Evolutionary conservation across 2,113 vertebrate species (phyloP).

Genomic region (Chaetura pelagica): DNA sequence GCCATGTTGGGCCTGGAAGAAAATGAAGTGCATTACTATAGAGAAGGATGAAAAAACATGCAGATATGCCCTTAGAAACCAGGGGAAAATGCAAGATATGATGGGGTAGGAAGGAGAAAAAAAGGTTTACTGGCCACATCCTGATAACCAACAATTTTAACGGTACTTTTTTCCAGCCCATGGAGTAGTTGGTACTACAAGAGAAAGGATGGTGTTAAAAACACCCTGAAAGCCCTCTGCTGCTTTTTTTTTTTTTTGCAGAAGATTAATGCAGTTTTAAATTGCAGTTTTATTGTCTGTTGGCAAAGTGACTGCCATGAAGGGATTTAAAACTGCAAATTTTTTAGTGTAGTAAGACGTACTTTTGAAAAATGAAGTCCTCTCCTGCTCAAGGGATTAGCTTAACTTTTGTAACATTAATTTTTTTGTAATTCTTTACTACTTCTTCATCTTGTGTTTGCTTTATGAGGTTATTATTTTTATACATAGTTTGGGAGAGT

Average conservation of each 20-base stretch:
- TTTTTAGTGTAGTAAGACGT: neutral
- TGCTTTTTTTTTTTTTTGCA: slow-evolving; percentile 5
- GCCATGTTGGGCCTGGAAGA: neutral
- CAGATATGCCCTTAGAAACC: neutral
- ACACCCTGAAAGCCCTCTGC: slow-evolving; percentile 22
- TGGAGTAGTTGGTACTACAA: neutral
- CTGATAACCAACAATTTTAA: neutral
- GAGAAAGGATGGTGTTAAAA: slow-evolving; percentile 3
- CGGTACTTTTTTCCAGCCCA: neutral
- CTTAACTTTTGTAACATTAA: slow-evolving; percentile 58
- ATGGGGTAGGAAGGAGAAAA: neutral
- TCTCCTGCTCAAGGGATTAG: slow-evolving; percentile 43
- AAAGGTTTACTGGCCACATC: neutral
- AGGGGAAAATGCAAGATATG: neutral
- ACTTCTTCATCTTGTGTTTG: slow-evolving; percentile 44
- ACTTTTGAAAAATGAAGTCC: slow-evolving; percentile 23
- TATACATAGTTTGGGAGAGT: slow-evolving; percentile 2
- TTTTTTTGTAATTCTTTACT: slow-evolving; percentile 70
- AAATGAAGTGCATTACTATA: neutral
- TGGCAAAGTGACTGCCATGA: slow-evolving; percentile 46
- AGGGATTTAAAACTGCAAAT: slow-evolving; percentile 50
- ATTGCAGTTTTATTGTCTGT: slow-evolving; percentile 51
- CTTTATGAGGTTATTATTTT: slow-evolving; percentile 65
- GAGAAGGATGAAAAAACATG: neutral
- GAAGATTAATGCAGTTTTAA: slow-evolving; percentile 57